These are phyloP conservation scores for Subacronicta megacephala DNA, from an alignment of 2,888 invertebrate species.

Conservation along the genomic window DNA sequence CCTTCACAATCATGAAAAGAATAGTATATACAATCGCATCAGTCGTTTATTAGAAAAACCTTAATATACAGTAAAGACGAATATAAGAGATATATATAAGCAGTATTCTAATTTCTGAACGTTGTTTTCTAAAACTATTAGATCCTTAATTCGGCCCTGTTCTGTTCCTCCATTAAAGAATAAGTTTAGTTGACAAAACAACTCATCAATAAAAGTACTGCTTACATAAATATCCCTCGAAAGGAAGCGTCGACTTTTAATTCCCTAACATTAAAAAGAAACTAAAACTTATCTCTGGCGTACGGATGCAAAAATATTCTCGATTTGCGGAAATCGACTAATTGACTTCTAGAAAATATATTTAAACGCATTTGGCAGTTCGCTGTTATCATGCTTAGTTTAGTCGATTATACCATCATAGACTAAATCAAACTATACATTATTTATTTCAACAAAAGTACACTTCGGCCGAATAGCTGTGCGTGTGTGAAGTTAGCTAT, in stretches of 20 bases:
- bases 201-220: conserved; percentile 10
- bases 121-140: too few species aligned
- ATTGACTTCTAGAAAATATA: background rate
- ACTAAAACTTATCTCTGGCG: conserved; percentile 21
- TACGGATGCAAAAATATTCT: conserved; percentile 36
- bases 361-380: conserved; percentile 14
- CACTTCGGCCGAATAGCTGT: too few species aligned
- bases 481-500: too few species aligned
- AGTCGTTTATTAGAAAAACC: conserved; percentile 55
- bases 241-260: conserved; percentile 34
- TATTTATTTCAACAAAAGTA: too few species aligned
- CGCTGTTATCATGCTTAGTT: too few species aligned
- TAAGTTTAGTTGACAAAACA: too few species aligned
- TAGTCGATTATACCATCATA: too few species aligned
- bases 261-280: conserved; percentile 48
- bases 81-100: conserved; percentile 16
- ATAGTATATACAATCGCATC: conserved; percentile 56
- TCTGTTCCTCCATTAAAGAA: too few species aligned
- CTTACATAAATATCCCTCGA: conserved; percentile 12
- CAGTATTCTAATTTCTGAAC: conserved; percentile 1
- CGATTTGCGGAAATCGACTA: background rate
- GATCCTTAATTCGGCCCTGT: too few species aligned
- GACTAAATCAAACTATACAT: too few species aligned
- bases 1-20: conserved; percentile 38
- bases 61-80: conserved; percentile 41